A percentile compares a stretch with the other conserved stretches of the same genome.
Conservation (phyloP, 2,797 vertebrate genomes). For the Siniperca obscura region DNA sequence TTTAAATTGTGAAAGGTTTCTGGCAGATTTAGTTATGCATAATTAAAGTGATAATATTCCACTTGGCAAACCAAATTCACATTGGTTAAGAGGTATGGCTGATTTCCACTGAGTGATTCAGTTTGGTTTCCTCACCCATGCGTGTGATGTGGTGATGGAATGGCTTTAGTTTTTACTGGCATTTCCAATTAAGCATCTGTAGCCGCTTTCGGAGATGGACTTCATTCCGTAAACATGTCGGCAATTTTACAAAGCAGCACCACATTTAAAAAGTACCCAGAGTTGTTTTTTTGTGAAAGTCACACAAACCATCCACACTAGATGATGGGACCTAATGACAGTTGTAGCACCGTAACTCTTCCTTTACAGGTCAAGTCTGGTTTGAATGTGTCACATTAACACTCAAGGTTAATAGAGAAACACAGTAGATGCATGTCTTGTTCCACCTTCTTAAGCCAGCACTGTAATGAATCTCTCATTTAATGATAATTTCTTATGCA, state of each 20-base stretch:
- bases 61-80: not conserved
- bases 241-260: not conserved
- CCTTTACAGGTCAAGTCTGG: not conserved
- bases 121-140: not conserved
- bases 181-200: not conserved
- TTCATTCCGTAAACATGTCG: no score
- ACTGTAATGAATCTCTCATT: slow-evolving; percentile 6
- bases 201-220: not conserved
- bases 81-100: not conserved
- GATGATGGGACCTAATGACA: not conserved
- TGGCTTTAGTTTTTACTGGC: not conserved
- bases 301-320: not conserved
- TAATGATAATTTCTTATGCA: slow-evolving; percentile 10
- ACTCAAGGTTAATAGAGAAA: slow-evolving; percentile 17
- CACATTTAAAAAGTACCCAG: not conserved
- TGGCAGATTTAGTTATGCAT: not conserved
- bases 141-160: not conserved
- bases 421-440: not conserved
- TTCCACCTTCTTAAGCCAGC: not conserved
- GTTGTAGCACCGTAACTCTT: not conserved
- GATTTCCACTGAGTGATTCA: not conserved
- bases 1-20: not conserved
- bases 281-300: not conserved
- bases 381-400: not conserved
- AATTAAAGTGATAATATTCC: not conserved